A percentile compares a stretch with the other conserved stretches of the same genome.
Conservation (phyloP, 2,888 invertebrate genomes). For the Fragum fragum region DNA sequence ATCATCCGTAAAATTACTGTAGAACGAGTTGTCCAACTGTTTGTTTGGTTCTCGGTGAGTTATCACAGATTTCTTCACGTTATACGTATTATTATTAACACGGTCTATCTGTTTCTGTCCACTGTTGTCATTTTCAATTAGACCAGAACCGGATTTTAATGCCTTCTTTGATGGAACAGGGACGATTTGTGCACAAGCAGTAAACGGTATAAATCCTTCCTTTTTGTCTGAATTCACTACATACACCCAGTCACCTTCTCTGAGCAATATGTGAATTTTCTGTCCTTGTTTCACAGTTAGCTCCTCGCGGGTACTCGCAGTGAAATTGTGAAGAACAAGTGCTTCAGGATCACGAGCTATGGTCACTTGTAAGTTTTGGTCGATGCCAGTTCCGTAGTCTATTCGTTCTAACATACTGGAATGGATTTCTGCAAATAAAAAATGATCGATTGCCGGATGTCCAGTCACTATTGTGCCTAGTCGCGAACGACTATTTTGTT, state of each 20-base stretch:
- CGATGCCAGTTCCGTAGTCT: slow-evolving; percentile 97
- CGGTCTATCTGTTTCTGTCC: neutral
- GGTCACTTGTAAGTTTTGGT: too few relatives aligned
- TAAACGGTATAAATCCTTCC: slow-evolving; percentile 98
- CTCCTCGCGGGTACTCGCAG: slow-evolving; percentile 98
- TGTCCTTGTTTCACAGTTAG: slow-evolving; percentile 94
- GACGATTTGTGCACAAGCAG: slow-evolving; percentile 87
- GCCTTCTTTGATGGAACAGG: neutral
- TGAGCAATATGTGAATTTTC: slow-evolving; percentile 97
- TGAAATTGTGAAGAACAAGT: slow-evolving; percentile 90
- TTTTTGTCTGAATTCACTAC: slow-evolving; percentile 96
- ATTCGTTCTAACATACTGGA: slow-evolving; percentile 91
- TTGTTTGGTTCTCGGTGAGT: neutral
- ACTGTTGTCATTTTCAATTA: neutral
- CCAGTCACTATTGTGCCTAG: too few relatives aligned
- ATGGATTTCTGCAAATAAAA: slow-evolving; percentile 33
- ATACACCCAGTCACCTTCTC: slow-evolving; percentile 99
- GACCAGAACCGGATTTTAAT: neutral
- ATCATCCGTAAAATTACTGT: slow-evolving; percentile 44
- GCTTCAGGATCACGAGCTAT: slow-evolving; percentile 69
- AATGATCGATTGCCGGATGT: too few relatives aligned
- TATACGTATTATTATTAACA: slow-evolving; percentile 21
- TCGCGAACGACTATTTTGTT: too few relatives aligned
- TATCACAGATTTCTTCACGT: slow-evolving; percentile 8
- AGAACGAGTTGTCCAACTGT: neutral